Percentiles rank a stretch among this genome's conserved stretches.
Conservation (phyloP, 2,113 vertebrate species). For the Chaetura pelagica region DNA sequence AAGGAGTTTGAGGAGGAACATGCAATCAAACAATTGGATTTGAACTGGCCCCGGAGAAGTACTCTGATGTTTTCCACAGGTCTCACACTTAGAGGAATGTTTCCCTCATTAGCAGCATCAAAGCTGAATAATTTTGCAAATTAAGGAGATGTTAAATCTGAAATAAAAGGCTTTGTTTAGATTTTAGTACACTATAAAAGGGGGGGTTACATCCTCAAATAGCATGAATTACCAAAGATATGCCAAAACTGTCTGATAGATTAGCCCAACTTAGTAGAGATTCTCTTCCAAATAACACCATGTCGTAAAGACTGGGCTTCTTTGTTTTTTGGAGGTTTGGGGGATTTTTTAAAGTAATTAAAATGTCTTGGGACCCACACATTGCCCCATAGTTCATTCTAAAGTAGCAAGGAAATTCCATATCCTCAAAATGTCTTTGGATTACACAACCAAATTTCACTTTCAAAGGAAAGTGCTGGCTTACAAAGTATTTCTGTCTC, state of each 20-base stretch:
- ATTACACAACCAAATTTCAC: not conserved
- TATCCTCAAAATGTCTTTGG: not conserved
- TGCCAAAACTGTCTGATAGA: not conserved
- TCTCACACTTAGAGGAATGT: not conserved
- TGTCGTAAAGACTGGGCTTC: not conserved
- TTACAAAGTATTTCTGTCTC: not conserved
- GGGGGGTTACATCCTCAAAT: not conserved
- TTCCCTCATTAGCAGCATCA: not conserved
- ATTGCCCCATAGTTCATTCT: not conserved
- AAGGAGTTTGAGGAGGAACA: too few species aligned
- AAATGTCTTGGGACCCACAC: not conserved
- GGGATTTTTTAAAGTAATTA: not conserved
- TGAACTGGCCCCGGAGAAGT: not conserved
- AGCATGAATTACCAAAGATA: not conserved
- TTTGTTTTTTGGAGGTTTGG: too few species aligned
- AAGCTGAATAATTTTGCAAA: not conserved
- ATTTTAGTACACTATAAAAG: not conserved
- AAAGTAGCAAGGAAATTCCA: not conserved
- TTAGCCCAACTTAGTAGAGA: not conserved
- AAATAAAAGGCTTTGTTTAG: not conserved
- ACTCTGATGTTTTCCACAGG: not conserved
- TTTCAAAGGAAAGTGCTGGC: not conserved
- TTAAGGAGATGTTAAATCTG: not conserved
- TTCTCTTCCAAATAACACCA: not conserved
- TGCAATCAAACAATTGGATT: too few species aligned